Evolutionary conservation across 2,888 invertebrate genomes (phyloP).

Genomic region (Lydus trimaculatus): DNA sequence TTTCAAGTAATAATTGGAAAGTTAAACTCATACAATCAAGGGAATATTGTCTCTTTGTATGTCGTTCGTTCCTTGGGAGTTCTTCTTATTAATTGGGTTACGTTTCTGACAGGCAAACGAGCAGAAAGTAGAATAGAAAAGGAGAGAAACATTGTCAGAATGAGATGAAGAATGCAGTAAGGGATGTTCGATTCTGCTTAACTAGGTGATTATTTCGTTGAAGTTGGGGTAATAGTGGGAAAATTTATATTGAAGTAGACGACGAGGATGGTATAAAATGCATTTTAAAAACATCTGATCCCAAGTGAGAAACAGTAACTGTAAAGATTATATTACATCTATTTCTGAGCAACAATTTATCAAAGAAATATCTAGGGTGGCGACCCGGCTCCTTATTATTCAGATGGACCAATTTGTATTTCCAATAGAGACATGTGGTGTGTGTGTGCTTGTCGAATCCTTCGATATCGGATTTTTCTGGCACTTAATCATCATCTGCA

Average conservation of each 20-base stretch:
- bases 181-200: conserved; percentile 12
- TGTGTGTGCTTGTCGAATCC: background rate
- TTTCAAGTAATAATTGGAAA: conserved; percentile 18
- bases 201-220: conserved; percentile 8
- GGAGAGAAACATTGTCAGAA: background rate
- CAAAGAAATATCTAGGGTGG: conserved; percentile 42
- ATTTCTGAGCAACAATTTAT: conserved; percentile 47
- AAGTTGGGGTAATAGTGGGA: background rate
- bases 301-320: conserved; percentile 42
- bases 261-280: conserved; percentile 6
- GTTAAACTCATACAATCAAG: conserved; percentile 17
- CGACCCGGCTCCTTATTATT: conserved; percentile 5
- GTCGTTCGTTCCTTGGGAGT: conserved; percentile 12
- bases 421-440: conserved; percentile 13
- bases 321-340: conserved; percentile 44
- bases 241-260: conserved; percentile 6
- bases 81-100: conserved; percentile 16
- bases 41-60: conserved; percentile 16
- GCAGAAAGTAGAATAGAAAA: background rate
- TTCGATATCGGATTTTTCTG: background rate
- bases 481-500: background rate
- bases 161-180: background rate
- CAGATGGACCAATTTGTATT: conserved; percentile 24
- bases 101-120: conserved; percentile 5
- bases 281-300: conserved; percentile 48